Percentiles rank a stretch among this genome's conserved stretches.
phyloP scores from a whole-genome alignment of 2,113 vertebrate species.

The Glaucomys volans region DNA sequence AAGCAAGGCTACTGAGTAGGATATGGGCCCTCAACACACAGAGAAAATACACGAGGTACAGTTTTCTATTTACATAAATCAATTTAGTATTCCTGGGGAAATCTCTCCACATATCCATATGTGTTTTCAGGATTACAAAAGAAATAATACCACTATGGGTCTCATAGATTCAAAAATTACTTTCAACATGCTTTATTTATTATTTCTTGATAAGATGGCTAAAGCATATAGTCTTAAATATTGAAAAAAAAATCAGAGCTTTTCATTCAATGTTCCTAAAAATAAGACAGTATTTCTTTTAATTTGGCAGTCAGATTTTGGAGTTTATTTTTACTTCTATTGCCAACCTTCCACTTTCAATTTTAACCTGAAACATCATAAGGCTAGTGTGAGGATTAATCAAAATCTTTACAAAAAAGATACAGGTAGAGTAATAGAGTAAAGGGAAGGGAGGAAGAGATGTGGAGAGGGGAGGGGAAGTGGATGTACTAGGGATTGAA shows the following conservation, averaged over 20 bases:
- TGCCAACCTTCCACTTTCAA: background rate
- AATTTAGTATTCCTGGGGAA: background rate
- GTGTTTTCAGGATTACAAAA: background rate
- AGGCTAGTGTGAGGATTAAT: background rate
- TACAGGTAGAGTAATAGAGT: too few species aligned
- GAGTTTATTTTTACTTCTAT: background rate
- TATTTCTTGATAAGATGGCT: background rate
- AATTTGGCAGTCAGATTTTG: background rate
- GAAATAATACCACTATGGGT: background rate
- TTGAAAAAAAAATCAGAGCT: background rate
- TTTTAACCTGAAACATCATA: background rate
- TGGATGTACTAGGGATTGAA: too few species aligned
- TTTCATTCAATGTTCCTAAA: background rate
- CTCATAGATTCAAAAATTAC: background rate
- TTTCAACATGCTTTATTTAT: constrained; percentile 12
- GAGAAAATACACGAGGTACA: background rate
- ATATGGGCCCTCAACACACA: background rate
- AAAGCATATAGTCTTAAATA: background rate
- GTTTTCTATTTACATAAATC: background rate
- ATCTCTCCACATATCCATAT: background rate
- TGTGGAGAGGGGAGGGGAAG: too few species aligned
- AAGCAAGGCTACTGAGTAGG: background rate
- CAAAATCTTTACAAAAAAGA: background rate
- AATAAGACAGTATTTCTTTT: background rate
- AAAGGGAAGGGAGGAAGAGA: too few species aligned